Evolutionary conservation across 1,140 invertebrate species (phyloP).

Genomic region (Chionoecetes opilio): DNA sequence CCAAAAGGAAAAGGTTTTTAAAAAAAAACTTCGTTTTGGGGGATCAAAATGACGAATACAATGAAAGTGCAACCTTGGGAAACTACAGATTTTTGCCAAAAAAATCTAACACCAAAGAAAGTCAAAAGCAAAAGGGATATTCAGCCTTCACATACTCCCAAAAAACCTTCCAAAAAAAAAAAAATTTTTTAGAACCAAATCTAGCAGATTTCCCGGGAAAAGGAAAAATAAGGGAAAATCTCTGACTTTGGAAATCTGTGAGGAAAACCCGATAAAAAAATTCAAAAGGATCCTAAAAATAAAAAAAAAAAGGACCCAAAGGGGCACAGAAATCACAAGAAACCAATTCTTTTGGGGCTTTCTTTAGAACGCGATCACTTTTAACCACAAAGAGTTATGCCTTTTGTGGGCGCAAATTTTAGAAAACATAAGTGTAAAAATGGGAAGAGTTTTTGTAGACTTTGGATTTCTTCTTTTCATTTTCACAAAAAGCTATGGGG

Average conservation of each 20-base stretch:
- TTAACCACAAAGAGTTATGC: neutral
- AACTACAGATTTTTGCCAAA: neutral
- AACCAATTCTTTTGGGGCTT: neutral
- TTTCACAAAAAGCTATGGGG: neutral
- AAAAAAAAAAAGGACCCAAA: neutral
- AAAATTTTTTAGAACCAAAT: conserved; percentile 6
- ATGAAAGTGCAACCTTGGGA: neutral
- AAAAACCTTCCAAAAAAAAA: neutral
- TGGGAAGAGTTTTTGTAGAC: neutral
- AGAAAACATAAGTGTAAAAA: neutral
- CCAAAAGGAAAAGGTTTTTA: neutral
- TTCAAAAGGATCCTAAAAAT: neutral
- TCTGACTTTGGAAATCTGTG: conserved; percentile 48
- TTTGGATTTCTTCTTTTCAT: neutral
- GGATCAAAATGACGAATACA: neutral
- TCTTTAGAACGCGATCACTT: neutral
- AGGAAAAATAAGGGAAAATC: neutral
- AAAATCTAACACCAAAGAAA: neutral
- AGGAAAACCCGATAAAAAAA: neutral
- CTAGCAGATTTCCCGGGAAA: neutral
- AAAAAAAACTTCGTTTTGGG: conserved; percentile 65
- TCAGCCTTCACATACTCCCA: neutral
- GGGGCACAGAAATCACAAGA: neutral
- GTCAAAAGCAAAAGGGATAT: neutral
- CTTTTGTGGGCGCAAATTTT: neutral